A percentile compares a stretch with the other conserved stretches of the same genome.
These are phyloP conservation scores for Eulacestoma nigropectus DNA, from an alignment of 2,113 vertebrate genomes.

Conservation along the genomic window DNA sequence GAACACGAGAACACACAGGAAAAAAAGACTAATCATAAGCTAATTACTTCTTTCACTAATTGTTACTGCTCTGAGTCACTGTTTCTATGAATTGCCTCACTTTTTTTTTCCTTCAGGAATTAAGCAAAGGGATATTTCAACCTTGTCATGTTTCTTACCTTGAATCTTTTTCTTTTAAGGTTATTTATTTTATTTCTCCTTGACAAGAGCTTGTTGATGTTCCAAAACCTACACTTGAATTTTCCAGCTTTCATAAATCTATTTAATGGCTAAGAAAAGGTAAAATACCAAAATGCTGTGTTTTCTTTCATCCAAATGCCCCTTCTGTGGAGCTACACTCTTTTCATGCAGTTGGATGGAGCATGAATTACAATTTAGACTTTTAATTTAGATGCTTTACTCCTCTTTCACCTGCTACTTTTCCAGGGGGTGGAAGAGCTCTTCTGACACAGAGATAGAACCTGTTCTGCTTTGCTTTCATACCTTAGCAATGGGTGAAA, in stretches of 20 bases:
- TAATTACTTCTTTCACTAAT: constrained; percentile 58
- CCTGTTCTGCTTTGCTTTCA: neutral
- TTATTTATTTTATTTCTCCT: neutral
- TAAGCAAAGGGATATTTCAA: neutral
- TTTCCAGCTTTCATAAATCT: neutral
- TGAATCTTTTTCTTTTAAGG: neutral
- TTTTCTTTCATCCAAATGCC: neutral
- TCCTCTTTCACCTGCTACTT: neutral
- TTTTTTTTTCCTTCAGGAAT: neutral
- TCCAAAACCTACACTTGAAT: neutral
- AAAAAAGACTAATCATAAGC: constrained; percentile 49
- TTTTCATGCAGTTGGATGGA: neutral
- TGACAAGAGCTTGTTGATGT: neutral
- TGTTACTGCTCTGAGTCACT: constrained; percentile 38
- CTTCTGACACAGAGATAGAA: neutral
- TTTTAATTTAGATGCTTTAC: neutral
- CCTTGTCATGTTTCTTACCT: neutral
- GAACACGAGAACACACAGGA: constrained; percentile 49
- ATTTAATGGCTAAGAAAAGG: neutral
- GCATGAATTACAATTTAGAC: neutral
- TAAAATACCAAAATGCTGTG: neutral
- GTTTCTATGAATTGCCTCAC: neutral
- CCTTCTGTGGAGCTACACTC: neutral
- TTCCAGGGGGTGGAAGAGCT: neutral
- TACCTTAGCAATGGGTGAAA: neutral